A percentile compares a stretch with the other conserved stretches of the same genome.
Conservation (phyloP, 2,797 vertebrate species). For the Cichlasoma orientale region DNA sequence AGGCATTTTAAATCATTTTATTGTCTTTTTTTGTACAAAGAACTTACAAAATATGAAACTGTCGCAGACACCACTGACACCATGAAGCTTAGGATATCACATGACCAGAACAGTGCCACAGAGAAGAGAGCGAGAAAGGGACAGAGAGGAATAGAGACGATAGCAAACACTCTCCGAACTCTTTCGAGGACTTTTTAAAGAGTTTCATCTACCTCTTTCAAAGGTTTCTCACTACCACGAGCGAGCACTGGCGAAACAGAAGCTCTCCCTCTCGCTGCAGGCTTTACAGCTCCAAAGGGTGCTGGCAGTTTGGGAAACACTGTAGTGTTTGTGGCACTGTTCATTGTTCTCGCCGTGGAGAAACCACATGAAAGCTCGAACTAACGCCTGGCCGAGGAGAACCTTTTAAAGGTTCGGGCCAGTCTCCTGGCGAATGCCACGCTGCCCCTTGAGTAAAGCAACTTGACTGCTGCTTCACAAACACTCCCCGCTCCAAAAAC, state of each 20-base stretch:
- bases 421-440: slow-evolving; percentile 7
- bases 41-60: slow-evolving; percentile 81
- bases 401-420: slow-evolving; percentile 2
- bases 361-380: slow-evolving; percentile 5
- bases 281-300: not conserved
- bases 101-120: slow-evolving; percentile 69
- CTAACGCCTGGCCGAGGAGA: not conserved
- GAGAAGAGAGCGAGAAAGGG: slow-evolving; percentile 28
- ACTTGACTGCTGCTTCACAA: slow-evolving; percentile 3
- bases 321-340: not conserved
- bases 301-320: not conserved
- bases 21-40: slow-evolving; percentile 79
- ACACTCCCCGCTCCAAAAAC: not conserved
- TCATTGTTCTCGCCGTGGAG: not conserved
- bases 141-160: slow-evolving; percentile 24
- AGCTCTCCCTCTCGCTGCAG: not conserved
- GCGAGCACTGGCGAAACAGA: slow-evolving; percentile 3
- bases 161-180: slow-evolving; percentile 32
- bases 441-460: not conserved
- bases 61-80: slow-evolving; percentile 67
- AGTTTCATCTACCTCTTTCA: slow-evolving; percentile 13
- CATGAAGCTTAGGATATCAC: slow-evolving; percentile 73
- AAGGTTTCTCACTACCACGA: not conserved
- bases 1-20: slow-evolving; percentile 62
- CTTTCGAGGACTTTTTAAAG: not conserved